These are phyloP conservation scores for Siniperca scherzeri DNA, from an alignment of 2,797 vertebrate species.

Conservation along the genomic window DNA sequence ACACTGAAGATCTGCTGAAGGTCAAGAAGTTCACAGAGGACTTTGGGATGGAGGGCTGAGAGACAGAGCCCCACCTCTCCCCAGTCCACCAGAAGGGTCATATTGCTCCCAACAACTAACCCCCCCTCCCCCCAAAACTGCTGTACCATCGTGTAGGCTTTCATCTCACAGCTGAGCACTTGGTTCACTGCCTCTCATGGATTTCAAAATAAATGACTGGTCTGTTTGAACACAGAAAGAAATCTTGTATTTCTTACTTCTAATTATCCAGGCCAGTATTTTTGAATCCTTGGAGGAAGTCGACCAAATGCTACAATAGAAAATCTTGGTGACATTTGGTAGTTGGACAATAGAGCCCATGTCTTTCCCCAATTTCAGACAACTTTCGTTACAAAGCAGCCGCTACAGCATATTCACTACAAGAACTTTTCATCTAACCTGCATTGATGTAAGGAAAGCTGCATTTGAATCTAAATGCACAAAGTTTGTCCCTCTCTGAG, in stretches of 20 bases:
- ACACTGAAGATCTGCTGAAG: conserved; percentile 94
- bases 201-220: conserved; percentile 36
- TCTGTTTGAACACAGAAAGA: background rate
- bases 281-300: conserved; percentile 51
- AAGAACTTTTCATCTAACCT: conserved; percentile 49
- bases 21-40: conserved; percentile 99
- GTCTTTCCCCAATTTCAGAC: conserved; percentile 29
- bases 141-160: conserved; percentile 51
- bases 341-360: conserved; percentile 54
- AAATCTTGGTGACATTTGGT: conserved; percentile 47
- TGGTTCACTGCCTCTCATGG: conserved; percentile 60
- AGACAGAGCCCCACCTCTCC: background rate
- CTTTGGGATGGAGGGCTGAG: conserved; percentile 97
- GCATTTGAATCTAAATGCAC: conserved; percentile 17
- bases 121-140: background rate
- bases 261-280: conserved; percentile 8
- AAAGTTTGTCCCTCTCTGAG: conserved; percentile 22
- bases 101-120: conserved; percentile 38
- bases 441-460: conserved; percentile 32
- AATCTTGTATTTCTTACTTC: background rate
- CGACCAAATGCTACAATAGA: conserved; percentile 51
- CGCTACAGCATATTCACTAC: conserved; percentile 41
- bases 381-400: conserved; percentile 32
- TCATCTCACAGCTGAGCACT: conserved; percentile 33
- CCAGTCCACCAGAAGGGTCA: conserved; percentile 28